Evolutionary conservation across 2,797 vertebrate genomes (phyloP), one percentile per base, ranked within the genome.

Genomic region (Limnodromus scolopaceus): DNA sequence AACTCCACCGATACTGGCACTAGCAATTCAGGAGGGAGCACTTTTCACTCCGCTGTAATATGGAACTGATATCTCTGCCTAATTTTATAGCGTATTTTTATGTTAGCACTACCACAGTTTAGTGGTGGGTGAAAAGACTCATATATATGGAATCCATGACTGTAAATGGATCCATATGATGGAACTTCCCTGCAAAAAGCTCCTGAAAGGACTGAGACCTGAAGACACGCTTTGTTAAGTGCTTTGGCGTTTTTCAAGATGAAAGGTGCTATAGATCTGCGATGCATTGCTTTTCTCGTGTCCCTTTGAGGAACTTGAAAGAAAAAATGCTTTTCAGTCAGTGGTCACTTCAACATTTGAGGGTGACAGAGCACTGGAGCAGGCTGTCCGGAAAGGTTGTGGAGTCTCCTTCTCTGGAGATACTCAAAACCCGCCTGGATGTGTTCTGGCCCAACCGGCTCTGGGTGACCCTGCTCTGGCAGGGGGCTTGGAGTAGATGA

Each of bases 1-100:
- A 82, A 17, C 51, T 60, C 51, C 8, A 75, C 82, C 2, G 1
- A 18, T 77, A 68, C 0, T 95, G 93, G 84, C 91, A 77, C 32
- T 74, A 45, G 60, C 57, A 91, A 85, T 77, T 96, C 96, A 93
- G 78, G 34, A 93, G 95, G 95, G 93, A 96, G 87, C 91, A 92
- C 75, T 94, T 96, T 95, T 89, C 92, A 66, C 84, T 87, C 71
- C 0, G 2, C 43, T 95, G 88, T 61, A 89, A 64, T 54, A 68
- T 2, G 48, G 60, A 96, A 89, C 75, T 46, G 64, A 84, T 96
- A 92, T 60, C 74, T 85, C 48, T 70, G 51, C 63, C 90, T 94
- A 79, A 88, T 95, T 96, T 93, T 87, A 89, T 20, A 60, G 74
- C 41, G 5, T 63, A 66, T 24, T 96, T 93, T 74, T 79, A 71